phyloP scores from a whole-genome alignment of 2,113 vertebrate species.

The Calidris pugnax region DNA sequence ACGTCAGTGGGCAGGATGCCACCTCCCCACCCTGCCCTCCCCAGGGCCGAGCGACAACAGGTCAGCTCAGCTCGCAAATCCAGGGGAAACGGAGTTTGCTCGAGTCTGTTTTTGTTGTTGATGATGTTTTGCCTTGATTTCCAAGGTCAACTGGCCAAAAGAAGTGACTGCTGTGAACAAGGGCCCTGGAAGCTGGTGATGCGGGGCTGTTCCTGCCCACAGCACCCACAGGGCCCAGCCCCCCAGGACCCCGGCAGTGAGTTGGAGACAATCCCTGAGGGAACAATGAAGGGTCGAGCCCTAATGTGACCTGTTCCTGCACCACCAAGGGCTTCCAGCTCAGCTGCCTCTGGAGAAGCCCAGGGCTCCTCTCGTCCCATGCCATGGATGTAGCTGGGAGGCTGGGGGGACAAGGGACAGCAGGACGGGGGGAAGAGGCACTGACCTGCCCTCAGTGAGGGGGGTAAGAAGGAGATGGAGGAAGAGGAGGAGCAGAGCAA shows the following conservation, averaged over 20 bases:
- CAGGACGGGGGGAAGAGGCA: accelerated
- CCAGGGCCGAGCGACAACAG: accelerated
- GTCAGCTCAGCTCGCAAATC: background rate
- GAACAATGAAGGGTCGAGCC: accelerated
- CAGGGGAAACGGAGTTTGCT: background rate
- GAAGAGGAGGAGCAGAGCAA: background rate
- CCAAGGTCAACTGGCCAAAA: background rate
- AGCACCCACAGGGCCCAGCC: background rate
- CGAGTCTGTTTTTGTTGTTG: background rate
- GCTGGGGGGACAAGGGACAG: background rate
- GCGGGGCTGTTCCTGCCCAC: accelerated
- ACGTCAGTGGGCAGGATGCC: background rate
- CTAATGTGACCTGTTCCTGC: background rate
- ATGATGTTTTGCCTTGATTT: background rate
- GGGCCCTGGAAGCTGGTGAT: background rate
- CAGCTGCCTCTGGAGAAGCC: background rate
- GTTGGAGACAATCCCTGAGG: background rate
- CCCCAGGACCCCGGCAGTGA: background rate
- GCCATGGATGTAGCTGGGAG: background rate
- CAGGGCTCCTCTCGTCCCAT: too few relatives aligned
- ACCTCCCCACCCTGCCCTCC: background rate
- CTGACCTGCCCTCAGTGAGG: background rate
- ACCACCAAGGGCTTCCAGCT: background rate
- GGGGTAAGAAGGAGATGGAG: background rate
- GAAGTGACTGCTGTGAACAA: background rate